phyloP scores from a whole-genome alignment of 1,140 invertebrate species.

The Brachionus asplanchnoidis region DNA sequence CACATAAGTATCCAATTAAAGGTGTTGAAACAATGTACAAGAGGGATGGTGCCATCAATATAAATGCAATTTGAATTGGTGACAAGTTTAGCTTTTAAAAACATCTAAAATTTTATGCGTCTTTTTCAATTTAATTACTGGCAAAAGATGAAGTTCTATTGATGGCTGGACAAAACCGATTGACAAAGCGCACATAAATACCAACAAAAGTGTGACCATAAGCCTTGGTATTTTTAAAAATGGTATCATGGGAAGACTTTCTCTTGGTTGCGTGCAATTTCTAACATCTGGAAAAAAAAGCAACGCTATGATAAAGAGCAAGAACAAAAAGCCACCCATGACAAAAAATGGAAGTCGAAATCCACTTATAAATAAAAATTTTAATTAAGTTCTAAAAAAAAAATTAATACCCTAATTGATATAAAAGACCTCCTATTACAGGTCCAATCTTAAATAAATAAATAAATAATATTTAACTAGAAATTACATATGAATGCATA shows the following conservation, averaged over 20 bases:
- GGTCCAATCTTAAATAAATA: constrained; percentile 26
- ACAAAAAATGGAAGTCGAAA: constrained; percentile 30
- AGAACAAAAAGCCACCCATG: constrained; percentile 14
- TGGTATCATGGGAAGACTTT: constrained; percentile 3
- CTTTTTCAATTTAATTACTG: not conserved
- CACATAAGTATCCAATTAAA: constrained; percentile 6
- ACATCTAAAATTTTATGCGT: not conserved
- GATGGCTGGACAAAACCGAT: constrained; percentile 32
- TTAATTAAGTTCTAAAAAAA: not conserved
- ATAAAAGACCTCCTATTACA: constrained; percentile 33
- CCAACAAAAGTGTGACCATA: not conserved
- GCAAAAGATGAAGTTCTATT: constrained; percentile 28
- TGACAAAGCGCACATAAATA: constrained; percentile 19
- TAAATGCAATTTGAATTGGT: constrained; percentile 19
- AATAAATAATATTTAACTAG: not conserved
- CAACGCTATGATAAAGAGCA: not conserved
- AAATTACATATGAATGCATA: not conserved
- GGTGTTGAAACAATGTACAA: constrained; percentile 24
- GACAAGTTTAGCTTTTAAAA: not conserved
- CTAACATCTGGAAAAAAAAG: constrained; percentile 9
- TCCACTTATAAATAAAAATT: not conserved
- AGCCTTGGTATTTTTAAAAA: constrained; percentile 33
- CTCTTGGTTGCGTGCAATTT: not conserved
- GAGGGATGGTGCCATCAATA: not conserved
- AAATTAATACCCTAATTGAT: not conserved